Percentiles rank a stretch among this genome's conserved stretches.
These are phyloP conservation scores for Anoplolepis gracilipes DNA, from an alignment of 1,140 invertebrate species.

Conservation along the genomic window DNA sequence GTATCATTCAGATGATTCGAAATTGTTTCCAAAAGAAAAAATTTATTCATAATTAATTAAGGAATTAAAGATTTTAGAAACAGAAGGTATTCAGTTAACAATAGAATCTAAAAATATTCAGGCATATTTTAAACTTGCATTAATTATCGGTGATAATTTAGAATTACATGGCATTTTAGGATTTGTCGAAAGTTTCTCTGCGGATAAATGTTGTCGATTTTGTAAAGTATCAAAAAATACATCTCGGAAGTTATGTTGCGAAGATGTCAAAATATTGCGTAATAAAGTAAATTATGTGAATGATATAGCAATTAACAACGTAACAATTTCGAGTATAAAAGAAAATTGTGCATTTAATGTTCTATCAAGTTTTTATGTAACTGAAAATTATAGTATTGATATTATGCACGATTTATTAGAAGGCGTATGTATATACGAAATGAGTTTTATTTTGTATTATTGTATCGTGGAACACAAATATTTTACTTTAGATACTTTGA, in stretches of 20 bases:
- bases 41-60: constrained; percentile 25
- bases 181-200: constrained; percentile 22
- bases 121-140: constrained; percentile 14
- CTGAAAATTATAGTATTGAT: constrained; percentile 35
- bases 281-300: constrained; percentile 23
- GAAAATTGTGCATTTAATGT: constrained; percentile 16
- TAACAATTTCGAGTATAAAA: background rate
- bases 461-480: background rate
- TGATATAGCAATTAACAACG: constrained; percentile 7
- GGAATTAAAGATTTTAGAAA: constrained; percentile 13
- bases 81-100: background rate
- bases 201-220: background rate
- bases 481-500: constrained; percentile 26
- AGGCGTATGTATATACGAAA: constrained; percentile 15
- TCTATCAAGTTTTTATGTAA: background rate
- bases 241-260: background rate
- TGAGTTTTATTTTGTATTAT: constrained; percentile 12
- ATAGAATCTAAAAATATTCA: background rate
- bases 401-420: constrained; percentile 30
- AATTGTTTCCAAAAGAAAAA: constrained; percentile 7
- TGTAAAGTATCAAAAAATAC: constrained; percentile 8
- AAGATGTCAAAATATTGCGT: background rate
- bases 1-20: constrained; percentile 8
- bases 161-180: constrained; percentile 8
- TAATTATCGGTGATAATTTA: constrained; percentile 26